phyloP scores from a whole-genome alignment of 2,113 vertebrate genomes.

The Ginglymostoma cirratum region DNA sequence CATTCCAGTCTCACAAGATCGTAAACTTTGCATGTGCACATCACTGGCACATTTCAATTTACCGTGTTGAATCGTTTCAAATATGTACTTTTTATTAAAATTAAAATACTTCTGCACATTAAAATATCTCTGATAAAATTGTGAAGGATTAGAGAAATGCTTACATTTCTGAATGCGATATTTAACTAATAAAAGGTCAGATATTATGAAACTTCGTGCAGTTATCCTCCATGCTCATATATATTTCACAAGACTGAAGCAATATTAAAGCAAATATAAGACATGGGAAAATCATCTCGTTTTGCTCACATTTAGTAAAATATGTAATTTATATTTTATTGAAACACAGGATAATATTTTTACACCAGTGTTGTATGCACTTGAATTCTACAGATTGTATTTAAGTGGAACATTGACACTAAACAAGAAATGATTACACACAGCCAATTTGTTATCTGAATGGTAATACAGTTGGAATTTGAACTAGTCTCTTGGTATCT shows the following conservation, averaged over 20 bases:
- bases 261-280: not conserved
- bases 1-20: too few relatives aligned
- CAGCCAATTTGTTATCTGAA: not conserved
- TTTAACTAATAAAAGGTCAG: not conserved
- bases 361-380: not conserved
- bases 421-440: not conserved
- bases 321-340: not conserved
- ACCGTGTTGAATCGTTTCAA: not conserved
- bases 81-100: not conserved
- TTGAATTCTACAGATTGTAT: not conserved
- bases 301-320: not conserved
- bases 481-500: not conserved
- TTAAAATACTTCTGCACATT: not conserved
- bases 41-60: not conserved
- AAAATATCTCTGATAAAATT: not conserved
- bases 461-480: slow-evolving; percentile 11
- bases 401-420: not conserved
- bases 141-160: not conserved
- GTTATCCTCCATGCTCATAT: not conserved
- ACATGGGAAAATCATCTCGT: not conserved
- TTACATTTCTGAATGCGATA: not conserved
- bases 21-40: not conserved
- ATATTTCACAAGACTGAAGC: not conserved
- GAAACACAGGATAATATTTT: not conserved
- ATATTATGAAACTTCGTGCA: not conserved